phyloP scores from a whole-genome alignment of 2,797 vertebrate genomes.

The Molossus molossus region DNA sequence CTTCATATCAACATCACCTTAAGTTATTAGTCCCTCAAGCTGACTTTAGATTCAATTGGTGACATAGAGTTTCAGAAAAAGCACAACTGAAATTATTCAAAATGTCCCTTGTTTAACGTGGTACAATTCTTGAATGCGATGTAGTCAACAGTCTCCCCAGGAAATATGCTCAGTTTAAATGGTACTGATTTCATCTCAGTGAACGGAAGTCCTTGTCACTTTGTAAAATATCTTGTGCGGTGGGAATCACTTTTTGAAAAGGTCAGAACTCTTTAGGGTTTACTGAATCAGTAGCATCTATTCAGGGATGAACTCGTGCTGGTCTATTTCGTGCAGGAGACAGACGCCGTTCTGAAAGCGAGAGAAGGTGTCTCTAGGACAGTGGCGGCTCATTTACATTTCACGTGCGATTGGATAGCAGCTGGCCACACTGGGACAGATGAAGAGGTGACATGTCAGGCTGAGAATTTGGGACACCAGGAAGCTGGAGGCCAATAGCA shows the following conservation, averaged over 20 bases:
- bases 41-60: conserved; percentile 66
- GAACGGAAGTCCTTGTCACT: conserved; percentile 81
- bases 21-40: conserved; percentile 70
- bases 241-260: conserved; percentile 85
- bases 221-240: conserved; percentile 82
- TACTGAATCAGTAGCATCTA: conserved; percentile 77
- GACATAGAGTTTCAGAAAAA: conserved; percentile 41
- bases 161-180: conserved; percentile 77
- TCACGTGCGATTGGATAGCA: conserved; percentile 6
- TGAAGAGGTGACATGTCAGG: conserved; percentile 55
- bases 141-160: conserved; percentile 73
- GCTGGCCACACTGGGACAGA: neutral
- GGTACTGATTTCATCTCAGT: conserved; percentile 75
- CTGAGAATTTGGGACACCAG: neutral
- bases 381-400: conserved; percentile 68
- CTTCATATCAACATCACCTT: conserved; percentile 37
- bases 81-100: conserved; percentile 57
- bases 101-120: conserved; percentile 42
- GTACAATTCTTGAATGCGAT: conserved; percentile 34
- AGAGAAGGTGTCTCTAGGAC: neutral
- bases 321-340: conserved; percentile 59
- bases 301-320: conserved; percentile 66
- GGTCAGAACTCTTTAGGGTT: conserved; percentile 85
- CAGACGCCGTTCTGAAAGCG: conserved; percentile 71
- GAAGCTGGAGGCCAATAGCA: neutral